Conservation (phyloP, 2,113 vertebrate genomes). For the Stigmatopora argus region DNA sequence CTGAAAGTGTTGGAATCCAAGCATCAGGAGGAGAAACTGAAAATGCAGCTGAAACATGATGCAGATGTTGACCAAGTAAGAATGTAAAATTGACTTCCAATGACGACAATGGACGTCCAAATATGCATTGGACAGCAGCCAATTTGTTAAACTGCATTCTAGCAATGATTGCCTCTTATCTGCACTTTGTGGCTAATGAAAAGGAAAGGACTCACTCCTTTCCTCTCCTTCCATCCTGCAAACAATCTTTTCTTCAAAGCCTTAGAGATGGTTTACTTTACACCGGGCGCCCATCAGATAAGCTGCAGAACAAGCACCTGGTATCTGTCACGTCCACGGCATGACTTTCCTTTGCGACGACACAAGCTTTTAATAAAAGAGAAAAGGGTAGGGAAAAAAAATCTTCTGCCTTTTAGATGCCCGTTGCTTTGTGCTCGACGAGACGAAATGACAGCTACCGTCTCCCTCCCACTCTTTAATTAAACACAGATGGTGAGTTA, state of each 20-base stretch:
- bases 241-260: conserved; percentile 48
- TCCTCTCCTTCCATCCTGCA: conserved; percentile 11
- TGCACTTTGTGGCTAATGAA: conserved; percentile 40
- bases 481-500: conserved; percentile 55
- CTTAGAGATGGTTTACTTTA: conserved; percentile 45
- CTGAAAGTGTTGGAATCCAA: conserved; percentile 82
- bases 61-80: conserved; percentile 87
- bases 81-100: conserved; percentile 4
- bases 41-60: conserved; percentile 87
- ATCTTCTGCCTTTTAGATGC: conserved; percentile 50
- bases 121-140: background rate
- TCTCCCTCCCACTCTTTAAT: conserved; percentile 37
- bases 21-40: conserved; percentile 89
- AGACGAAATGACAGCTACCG: conserved; percentile 51
- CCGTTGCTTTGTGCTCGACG: conserved; percentile 54
- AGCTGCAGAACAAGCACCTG: conserved; percentile 52
- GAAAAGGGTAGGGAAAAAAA: conserved; percentile 26
- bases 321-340: conserved; percentile 44
- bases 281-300: conserved; percentile 39
- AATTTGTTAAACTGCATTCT: conserved; percentile 14
- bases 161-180: conserved; percentile 19
- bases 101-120: too few relatives aligned
- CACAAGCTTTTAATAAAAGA: conserved; percentile 57
- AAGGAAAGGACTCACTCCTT: conserved; percentile 31
- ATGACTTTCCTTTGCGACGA: conserved; percentile 48